These are phyloP conservation scores for Copidosoma floridanum DNA, from an alignment of 1,140 invertebrate species.

Conservation along the genomic window DNA sequence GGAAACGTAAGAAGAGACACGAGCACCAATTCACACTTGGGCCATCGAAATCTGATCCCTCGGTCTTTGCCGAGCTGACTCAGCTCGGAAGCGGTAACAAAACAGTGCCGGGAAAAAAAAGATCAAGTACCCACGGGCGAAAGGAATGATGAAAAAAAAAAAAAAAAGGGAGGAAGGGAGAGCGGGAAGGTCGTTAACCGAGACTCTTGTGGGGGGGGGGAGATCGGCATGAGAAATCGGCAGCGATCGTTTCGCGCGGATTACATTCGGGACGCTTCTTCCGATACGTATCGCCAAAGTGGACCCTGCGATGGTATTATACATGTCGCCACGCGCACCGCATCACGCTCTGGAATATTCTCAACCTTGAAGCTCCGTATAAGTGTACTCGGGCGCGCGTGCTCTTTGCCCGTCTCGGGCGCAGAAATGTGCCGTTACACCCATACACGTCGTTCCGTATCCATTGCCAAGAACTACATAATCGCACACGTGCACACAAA, in stretches of 20 bases:
- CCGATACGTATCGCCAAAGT: too few species aligned
- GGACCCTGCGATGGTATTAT: background rate
- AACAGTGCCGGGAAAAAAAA: too few species aligned
- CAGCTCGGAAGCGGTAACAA: too few species aligned
- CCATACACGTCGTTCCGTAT: too few species aligned
- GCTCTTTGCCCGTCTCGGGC: background rate
- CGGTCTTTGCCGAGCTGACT: too few species aligned
- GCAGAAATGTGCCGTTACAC: slow-evolving; percentile 27
- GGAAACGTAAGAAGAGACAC: too few species aligned
- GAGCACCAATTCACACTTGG: too few species aligned
- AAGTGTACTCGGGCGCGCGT: slow-evolving; percentile 16
- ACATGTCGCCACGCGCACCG: slow-evolving; percentile 4
- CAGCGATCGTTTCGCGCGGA: slow-evolving; percentile 8
- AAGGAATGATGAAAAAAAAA: background rate
- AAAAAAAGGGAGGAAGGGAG: slow-evolving; percentile 19
- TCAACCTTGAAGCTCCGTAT: slow-evolving; percentile 11
- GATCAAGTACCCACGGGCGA: too few species aligned
- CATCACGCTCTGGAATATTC: slow-evolving; percentile 23
- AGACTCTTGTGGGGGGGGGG: too few species aligned
- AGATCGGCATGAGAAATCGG: slow-evolving; percentile 11
- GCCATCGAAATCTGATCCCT: too few species aligned
- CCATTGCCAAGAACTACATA: too few species aligned
- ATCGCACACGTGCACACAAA: too few species aligned
- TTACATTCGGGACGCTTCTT: slow-evolving; percentile 14
- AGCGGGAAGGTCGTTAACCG: slow-evolving; percentile 12